Evolutionary conservation across 1,140 invertebrate species (phyloP).

Genomic region (Halyomorpha halys): DNA sequence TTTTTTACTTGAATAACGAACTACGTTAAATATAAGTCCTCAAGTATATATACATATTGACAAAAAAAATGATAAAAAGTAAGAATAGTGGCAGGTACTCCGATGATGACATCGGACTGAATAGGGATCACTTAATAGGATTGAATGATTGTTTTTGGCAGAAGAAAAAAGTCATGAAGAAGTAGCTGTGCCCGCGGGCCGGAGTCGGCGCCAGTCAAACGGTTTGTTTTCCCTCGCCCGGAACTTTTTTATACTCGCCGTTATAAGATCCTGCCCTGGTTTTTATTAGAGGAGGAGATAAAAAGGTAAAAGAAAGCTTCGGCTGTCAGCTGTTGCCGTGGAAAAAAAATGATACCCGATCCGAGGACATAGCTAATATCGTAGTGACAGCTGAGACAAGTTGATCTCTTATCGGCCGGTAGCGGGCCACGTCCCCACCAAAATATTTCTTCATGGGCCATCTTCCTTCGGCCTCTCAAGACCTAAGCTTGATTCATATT

Average conservation of each 20-base stretch:
- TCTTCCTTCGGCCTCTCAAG: not conserved
- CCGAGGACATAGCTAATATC: constrained; percentile 15
- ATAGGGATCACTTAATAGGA: too few species aligned
- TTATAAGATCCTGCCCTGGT: constrained; percentile 12
- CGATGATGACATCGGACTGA: too few species aligned
- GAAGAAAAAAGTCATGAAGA: too few species aligned
- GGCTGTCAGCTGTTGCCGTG: constrained; percentile 14
- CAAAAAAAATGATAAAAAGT: too few species aligned
- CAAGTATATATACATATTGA: too few species aligned
- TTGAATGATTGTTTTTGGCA: too few species aligned
- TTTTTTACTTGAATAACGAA: too few species aligned
- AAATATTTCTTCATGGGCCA: not conserved
- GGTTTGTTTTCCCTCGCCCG: constrained; percentile 9
- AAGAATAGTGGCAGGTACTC: too few species aligned
- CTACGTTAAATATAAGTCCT: too few species aligned
- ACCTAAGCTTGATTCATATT: too few species aligned
- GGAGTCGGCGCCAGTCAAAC: constrained; percentile 1
- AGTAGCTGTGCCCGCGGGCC: not conserved
- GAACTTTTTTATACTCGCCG: constrained; percentile 6
- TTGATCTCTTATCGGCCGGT: constrained; percentile 16
- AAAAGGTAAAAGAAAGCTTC: constrained; percentile 1
- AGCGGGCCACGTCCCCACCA: not conserved
- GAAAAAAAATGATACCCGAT: constrained; percentile 17
- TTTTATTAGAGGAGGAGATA: constrained; percentile 12
- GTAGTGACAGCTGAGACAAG: constrained; percentile 14